Base-by-base conservation (phyloP, 2,797 vertebrate genomes). In the Thalassophryne amazonica region DNA sequence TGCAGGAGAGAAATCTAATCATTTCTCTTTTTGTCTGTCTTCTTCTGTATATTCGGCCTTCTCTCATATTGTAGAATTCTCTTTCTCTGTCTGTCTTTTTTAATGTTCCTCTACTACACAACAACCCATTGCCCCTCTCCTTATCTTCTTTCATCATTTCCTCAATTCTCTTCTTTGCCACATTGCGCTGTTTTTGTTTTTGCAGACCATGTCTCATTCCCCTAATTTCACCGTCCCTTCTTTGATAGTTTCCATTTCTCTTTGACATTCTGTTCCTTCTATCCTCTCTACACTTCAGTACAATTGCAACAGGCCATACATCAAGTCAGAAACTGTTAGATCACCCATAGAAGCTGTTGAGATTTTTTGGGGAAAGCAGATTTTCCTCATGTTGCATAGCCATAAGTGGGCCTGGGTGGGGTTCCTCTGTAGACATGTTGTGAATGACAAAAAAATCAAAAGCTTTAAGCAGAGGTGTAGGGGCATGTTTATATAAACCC, bases 1-100 rank as follows among this genome's bases (percentile, higher is more conserved):
- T 78, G 45, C 55, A 58, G n/a, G 71, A 71, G 42, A 71, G 39
- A 53, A 83, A 83, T 85, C 69, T 60, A 78, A 88, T 86, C 42
- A 78, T 82, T 67, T 63, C 49, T 71, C 39, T 63, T 13, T 47
- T 22, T 54, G 17, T 58, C 43, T 50, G 52, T 65, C 64, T 36
- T 34, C 52, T 61, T 51, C 56, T 57, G 36, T 38, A 56, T 19
- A 2, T 43, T 22, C 41, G 45, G 14, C 30, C 37, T 37, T 19
- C 7, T 21, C 16, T 69, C 56, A 35, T 51, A 33, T 20, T 46
- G 31, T 62, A n/a, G n/a, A n/a, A n/a, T n/a, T n/a, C 20, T 66
- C 15, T 30, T 18, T 56, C 38, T 53, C n/a, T 28, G 3, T 14
- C 7, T 43, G 10, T 15, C 3, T 43, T n/a, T 6, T 33, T 52